Base-by-base conservation (phyloP, 2,888 invertebrate genomes). In the Arctia plantaginis region DNA sequence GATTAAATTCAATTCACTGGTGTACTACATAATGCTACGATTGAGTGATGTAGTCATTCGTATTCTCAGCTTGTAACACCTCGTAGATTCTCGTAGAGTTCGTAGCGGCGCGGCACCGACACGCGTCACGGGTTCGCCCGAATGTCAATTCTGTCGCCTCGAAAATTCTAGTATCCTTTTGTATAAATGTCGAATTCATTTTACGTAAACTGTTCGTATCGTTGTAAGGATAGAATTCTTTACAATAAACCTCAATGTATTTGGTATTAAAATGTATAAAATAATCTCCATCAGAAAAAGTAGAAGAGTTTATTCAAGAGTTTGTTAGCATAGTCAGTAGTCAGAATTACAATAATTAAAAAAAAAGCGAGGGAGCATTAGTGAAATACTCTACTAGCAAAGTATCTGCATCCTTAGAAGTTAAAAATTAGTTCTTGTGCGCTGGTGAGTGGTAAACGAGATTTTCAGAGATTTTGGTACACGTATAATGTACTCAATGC, bases 41-140 rank as follows among this genome's bases (percentile, higher is more conserved):
- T 73, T 77, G 74, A 76, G 72, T 78, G 77, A 77, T 78, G 77
- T 85, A 83, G 81, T 78, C 77, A 86, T 87, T 88, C 81, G 85
- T 84, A 88, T 87, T 81, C 86, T 71, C 51, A 67, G 41, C 78
- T 75, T 84, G 88, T 86, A 80, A 80, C 72, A 81, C 72, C 78
- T 80, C 82, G 79, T 82, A 85, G 84, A 80, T 80, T 74, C 80
- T 79, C 77, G 83, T 82, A 81, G 85, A 76, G 33, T 76, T 81
- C 83, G 84, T 83, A 85, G 84, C 77, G 74, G 74, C 71, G 82
- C 77, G 75, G 75, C 73, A 69, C 81, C 82, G 81, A 85, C 85
- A 85, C 83, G 84, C 85, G 86, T 86, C 86, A 83, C 80, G 69
- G 74, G 66, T 81, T 79, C 77, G 80, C 78, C 77, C 69, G 78